phyloP scores from a whole-genome alignment of 2,113 vertebrate species.

The Chiloscyllium plagiosum region DNA sequence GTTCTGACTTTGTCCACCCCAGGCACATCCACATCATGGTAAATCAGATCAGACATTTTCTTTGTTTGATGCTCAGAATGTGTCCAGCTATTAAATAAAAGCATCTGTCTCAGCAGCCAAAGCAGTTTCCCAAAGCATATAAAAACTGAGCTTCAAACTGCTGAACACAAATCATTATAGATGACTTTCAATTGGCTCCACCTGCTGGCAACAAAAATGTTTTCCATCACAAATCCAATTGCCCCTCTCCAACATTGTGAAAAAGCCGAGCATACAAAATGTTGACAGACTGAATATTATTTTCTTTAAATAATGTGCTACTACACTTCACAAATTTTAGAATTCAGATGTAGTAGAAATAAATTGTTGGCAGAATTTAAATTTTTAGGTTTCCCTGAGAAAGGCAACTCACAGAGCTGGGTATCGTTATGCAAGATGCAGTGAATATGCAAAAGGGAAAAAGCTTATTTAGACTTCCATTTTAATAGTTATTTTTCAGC shows the following conservation, averaged over 20 bases:
- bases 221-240: neutral
- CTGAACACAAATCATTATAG: neutral
- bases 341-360: neutral
- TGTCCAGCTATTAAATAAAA: neutral
- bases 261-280: neutral
- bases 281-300: neutral
- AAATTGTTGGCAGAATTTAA: neutral
- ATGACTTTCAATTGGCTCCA: constrained; percentile 8
- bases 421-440: neutral
- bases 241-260: neutral
- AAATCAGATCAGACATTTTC: neutral
- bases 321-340: neutral
- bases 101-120: neutral
- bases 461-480: neutral
- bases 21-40: too few relatives aligned
- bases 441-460: neutral
- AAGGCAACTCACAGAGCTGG: neutral
- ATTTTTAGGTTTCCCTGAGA: neutral
- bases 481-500: neutral
- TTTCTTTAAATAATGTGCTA: neutral
- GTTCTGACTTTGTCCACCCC: too few relatives aligned
- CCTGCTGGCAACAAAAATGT: constrained; percentile 17
- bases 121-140: neutral
- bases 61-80: neutral
- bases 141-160: constrained; percentile 10